Evolutionary conservation across 2,797 vertebrate genomes (phyloP).

Genomic region (Channa striata): DNA sequence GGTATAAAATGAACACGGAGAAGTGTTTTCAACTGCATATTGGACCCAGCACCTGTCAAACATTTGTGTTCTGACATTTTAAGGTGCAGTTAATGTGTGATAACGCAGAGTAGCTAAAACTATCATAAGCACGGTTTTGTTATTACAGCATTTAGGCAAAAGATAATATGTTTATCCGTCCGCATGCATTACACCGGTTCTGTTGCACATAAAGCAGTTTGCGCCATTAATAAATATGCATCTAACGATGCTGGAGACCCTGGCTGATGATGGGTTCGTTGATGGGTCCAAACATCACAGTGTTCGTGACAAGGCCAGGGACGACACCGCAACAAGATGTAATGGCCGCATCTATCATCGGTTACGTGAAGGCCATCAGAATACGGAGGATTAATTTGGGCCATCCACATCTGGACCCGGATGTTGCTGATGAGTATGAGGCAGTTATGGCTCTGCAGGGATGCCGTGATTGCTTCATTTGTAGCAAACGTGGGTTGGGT

Average conservation of each 20-base stretch:
- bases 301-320: conserved; percentile 63
- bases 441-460: conserved; percentile 73
- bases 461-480: conserved; percentile 59
- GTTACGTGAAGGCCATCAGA: conserved; percentile 74
- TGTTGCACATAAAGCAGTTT: conserved; percentile 35
- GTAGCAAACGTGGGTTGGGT: conserved; percentile 65
- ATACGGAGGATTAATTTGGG: conserved; percentile 64
- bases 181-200: conserved; percentile 11
- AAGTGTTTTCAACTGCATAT: conserved; percentile 37
- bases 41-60: conserved; percentile 19
- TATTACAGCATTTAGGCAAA: background rate
- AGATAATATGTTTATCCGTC: conserved; percentile 8
- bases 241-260: conserved; percentile 7
- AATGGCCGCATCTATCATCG: conserved; percentile 71
- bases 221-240: conserved; percentile 32
- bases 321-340: conserved; percentile 53
- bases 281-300: conserved; percentile 45
- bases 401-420: conserved; percentile 68
- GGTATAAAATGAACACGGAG: conserved; percentile 40
- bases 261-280: conserved; percentile 33
- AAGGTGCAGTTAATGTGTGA: conserved; percentile 7
- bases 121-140: background rate
- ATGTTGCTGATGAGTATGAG: conserved; percentile 60
- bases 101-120: conserved; percentile 16
- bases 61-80: conserved; percentile 29